phyloP scores from a whole-genome alignment of 2,113 vertebrate genomes.

The Cnemophilus loriae region DNA sequence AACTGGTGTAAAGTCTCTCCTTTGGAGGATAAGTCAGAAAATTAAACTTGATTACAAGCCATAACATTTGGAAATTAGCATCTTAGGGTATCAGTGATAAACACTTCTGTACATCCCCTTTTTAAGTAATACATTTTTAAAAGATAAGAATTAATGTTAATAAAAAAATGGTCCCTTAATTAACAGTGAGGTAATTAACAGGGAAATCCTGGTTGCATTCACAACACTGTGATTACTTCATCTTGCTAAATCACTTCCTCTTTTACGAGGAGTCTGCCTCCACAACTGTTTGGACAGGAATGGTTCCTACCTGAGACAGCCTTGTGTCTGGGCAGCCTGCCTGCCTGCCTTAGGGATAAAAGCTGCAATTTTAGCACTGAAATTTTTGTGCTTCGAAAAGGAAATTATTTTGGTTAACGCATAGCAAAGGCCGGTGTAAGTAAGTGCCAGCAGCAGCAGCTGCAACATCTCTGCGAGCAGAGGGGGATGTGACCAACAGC shows the following conservation, averaged over 20 bases:
- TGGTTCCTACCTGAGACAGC: not conserved
- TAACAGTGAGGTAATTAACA: not conserved
- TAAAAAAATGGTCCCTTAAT: not conserved
- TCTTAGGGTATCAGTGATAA: not conserved
- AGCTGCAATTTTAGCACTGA: not conserved
- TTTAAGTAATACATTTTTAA: not conserved
- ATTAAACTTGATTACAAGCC: slow-evolving; percentile 44
- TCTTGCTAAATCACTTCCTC: not conserved
- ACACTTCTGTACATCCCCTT: not conserved
- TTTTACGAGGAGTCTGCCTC: not conserved
- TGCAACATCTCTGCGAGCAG: not conserved
- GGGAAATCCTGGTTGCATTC: not conserved
- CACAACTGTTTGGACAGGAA: not conserved
- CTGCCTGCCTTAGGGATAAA: not conserved
- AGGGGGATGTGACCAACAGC: not conserved
- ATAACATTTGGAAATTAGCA: slow-evolving; percentile 24
- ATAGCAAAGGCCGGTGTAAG: not conserved
- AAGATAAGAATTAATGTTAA: not conserved
- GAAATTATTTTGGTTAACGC: not conserved
- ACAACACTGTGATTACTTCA: not conserved
- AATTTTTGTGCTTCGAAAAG: not conserved
- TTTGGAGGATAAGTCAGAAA: slow-evolving; percentile 38
- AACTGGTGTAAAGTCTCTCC: slow-evolving; percentile 20
- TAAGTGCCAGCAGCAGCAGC: not conserved
- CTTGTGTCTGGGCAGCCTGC: not conserved